These are phyloP conservation scores for Hypomecis punctinalis DNA, from an alignment of 2,888 invertebrate genomes.

Conservation along the genomic window DNA sequence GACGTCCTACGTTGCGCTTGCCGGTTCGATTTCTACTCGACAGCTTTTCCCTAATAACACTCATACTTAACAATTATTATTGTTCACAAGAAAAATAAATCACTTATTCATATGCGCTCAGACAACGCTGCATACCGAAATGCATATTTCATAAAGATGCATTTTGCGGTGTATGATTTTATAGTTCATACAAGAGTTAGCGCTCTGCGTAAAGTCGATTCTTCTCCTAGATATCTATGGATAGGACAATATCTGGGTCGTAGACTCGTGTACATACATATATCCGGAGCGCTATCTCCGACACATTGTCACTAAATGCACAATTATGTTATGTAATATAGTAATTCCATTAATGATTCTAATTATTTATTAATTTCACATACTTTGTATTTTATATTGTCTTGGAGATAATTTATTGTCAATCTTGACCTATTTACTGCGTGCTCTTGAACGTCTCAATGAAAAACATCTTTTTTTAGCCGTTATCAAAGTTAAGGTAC, in stretches of 20 bases:
- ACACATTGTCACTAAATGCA: constrained; percentile 61
- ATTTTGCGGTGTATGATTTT: too few relatives aligned
- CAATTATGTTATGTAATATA: constrained; percentile 57
- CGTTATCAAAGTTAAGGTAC: constrained; percentile 7
- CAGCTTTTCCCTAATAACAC: too few relatives aligned
- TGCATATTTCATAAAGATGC: too few relatives aligned
- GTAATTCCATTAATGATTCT: constrained; percentile 36
- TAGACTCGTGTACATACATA: constrained; percentile 1
- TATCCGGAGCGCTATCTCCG: constrained; percentile 69
- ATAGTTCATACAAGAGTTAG: too few relatives aligned
- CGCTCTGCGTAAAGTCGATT: too few relatives aligned
- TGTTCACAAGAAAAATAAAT: too few relatives aligned
- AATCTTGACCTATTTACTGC: constrained; percentile 9
- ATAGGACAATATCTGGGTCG: constrained; percentile 20
- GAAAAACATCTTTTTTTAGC: constrained; percentile 22
- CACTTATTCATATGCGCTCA: too few relatives aligned
- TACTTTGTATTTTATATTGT: constrained; percentile 20
- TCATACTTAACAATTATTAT: too few relatives aligned
- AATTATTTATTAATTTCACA: constrained; percentile 17
- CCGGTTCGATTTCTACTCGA: too few relatives aligned
- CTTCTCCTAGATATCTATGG: neutral
- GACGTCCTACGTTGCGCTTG: too few relatives aligned
- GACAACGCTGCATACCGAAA: too few relatives aligned
- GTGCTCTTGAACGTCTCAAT: constrained; percentile 4
- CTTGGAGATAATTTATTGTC: constrained; percentile 1